A percentile compares a stretch with the other conserved stretches of the same genome.
Conservation (phyloP, 2,113 vertebrate genomes). For the Paramisgurnus dabryanus region DNA sequence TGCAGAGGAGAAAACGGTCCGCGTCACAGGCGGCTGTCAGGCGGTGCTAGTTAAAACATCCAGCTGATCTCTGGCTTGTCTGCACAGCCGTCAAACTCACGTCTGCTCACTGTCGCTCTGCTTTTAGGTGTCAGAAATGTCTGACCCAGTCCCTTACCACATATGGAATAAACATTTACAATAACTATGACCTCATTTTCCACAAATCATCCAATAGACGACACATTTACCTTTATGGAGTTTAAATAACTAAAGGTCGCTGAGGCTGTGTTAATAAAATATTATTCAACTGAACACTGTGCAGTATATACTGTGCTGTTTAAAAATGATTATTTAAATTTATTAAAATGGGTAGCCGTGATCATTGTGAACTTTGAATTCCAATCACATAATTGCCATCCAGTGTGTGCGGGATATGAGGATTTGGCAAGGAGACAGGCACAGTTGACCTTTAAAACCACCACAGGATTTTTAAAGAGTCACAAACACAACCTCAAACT, state of each 20-base stretch:
- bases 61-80: constrained; percentile 44
- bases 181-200: constrained; percentile 54
- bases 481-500: too few species aligned
- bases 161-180: constrained; percentile 33
- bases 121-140: constrained; percentile 40
- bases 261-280: too few species aligned
- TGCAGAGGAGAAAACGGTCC: neutral
- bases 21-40: neutral
- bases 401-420: neutral
- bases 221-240: constrained; percentile 7
- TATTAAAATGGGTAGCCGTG: too few species aligned
- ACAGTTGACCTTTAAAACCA: too few species aligned
- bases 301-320: too few species aligned
- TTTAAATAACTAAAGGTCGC: too few species aligned
- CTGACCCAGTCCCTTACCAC: constrained; percentile 19
- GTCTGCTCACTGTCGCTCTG: constrained; percentile 31
- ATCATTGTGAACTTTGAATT: too few species aligned
- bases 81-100: constrained; percentile 14
- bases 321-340: too few species aligned
- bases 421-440: neutral
- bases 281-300: too few species aligned
- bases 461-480: too few species aligned
- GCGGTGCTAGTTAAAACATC: constrained; percentile 37
- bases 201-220: constrained; percentile 31
- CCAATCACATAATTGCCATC: too few species aligned